Conservation (phyloP, 30 jellyfish, hydroid and myxozoan species). For the Nemopilema nomurai region DNA sequence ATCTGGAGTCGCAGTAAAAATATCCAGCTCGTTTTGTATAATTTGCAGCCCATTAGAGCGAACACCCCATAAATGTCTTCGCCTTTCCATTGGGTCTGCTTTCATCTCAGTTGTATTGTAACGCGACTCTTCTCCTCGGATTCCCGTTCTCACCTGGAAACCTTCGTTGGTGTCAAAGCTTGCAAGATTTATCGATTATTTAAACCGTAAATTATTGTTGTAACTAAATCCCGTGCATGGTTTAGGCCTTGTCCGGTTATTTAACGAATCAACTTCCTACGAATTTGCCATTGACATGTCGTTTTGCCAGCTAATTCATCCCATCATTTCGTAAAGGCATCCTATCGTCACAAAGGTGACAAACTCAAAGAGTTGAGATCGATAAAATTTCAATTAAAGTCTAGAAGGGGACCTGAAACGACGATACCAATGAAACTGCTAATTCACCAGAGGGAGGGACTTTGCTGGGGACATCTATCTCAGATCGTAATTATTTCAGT, state of each 20-base stretch:
- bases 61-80: neutral
- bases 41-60: neutral
- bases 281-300: no score
- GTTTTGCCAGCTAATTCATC: no score
- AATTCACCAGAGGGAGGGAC: neutral
- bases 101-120: neutral
- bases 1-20: conserved; percentile 38
- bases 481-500: no score
- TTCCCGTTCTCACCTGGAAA: neutral
- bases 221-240: neutral
- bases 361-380: neutral
- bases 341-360: neutral
- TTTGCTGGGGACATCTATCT: neutral
- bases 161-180: neutral
- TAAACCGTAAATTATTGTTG: neutral
- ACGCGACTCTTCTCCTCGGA: neutral
- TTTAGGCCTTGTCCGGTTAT: no score
- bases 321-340: neutral
- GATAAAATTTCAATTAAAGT: neutral
- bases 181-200: neutral
- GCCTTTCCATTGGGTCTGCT: neutral
- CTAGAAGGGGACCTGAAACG: neutral
- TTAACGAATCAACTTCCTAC: no score
- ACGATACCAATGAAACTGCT: neutral
- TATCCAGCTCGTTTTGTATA: conserved; percentile 9